Conservation (phyloP, 2,888 invertebrate species). For the Euplexia lucipara region DNA sequence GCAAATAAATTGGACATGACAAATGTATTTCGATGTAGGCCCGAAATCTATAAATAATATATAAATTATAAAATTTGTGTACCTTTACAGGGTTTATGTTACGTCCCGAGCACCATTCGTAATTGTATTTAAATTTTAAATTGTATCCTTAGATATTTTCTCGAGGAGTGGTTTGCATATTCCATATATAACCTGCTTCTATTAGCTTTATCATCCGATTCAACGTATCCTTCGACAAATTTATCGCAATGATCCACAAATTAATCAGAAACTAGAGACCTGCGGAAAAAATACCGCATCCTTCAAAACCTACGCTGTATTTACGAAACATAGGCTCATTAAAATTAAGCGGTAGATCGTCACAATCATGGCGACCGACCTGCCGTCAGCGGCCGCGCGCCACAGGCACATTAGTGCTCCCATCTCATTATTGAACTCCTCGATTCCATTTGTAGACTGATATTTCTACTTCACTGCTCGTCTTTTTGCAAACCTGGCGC, state of each 20-base stretch:
- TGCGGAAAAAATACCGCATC: constrained; percentile 8
- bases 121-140: no score
- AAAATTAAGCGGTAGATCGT: constrained; percentile 31
- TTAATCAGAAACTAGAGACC: constrained; percentile 1
- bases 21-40: no score
- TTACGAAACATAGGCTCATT: constrained; percentile 38
- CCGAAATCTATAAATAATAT: no score
- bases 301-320: constrained; percentile 19
- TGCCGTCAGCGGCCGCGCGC: neutral
- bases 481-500: constrained; percentile 10
- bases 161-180: no score
- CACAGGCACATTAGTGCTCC: constrained; percentile 33
- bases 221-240: neutral
- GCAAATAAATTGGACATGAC: no score
- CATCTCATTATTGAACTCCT: constrained; percentile 38
- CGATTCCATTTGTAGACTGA: constrained; percentile 12
- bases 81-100: no score
- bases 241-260: neutral
- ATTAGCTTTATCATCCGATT: no score
- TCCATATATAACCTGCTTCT: no score
- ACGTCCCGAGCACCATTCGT: no score
- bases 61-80: no score
- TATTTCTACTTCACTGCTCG: constrained; percentile 31
- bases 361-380: constrained; percentile 25
- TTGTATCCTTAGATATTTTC: no score